Percentiles rank a stretch among this genome's conserved stretches.
Conservation (phyloP, 2,797 vertebrate species). For the Euphonia xanthogaster region DNA sequence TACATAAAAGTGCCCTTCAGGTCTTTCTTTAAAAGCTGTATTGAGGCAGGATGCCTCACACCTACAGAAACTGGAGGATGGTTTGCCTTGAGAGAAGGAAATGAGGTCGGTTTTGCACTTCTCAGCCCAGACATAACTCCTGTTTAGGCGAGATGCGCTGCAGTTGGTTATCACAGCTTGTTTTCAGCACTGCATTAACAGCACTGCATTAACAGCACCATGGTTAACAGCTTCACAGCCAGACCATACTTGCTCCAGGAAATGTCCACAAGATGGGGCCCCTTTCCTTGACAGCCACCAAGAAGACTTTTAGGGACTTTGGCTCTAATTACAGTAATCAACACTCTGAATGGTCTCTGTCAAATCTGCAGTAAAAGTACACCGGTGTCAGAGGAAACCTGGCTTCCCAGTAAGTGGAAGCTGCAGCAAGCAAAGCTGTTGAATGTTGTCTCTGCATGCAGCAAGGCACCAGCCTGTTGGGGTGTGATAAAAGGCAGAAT, state of each 20-base stretch:
- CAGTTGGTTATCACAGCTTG: not conserved
- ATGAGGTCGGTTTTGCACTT: fast-evolving
- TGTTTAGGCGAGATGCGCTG: fast-evolving
- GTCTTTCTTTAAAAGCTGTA: not conserved
- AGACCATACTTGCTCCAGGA: not conserved
- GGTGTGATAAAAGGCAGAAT: not conserved
- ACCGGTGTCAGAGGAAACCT: not conserved
- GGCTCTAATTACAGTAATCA: not conserved
- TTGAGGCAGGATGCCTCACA: not conserved
- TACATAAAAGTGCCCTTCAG: fast-evolving
- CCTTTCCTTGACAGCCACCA: not conserved
- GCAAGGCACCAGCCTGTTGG: not conserved
- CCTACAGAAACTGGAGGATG: fast-evolving
- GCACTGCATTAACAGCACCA: not conserved
- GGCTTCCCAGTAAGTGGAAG: not conserved
- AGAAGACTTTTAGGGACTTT: not conserved
- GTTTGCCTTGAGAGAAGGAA: not conserved
- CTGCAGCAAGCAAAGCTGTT: not conserved
- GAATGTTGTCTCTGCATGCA: fast-evolving
- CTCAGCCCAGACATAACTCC: not conserved
- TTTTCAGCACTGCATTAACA: not conserved
- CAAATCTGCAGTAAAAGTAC: not conserved
- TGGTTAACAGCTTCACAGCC: not conserved
- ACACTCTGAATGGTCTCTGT: not conserved
- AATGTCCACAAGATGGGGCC: conserved; percentile 29